Base-by-base conservation (phyloP, 1,140 invertebrate genomes). In the fruit fly (Drosophila melanogaster) region DNA sequence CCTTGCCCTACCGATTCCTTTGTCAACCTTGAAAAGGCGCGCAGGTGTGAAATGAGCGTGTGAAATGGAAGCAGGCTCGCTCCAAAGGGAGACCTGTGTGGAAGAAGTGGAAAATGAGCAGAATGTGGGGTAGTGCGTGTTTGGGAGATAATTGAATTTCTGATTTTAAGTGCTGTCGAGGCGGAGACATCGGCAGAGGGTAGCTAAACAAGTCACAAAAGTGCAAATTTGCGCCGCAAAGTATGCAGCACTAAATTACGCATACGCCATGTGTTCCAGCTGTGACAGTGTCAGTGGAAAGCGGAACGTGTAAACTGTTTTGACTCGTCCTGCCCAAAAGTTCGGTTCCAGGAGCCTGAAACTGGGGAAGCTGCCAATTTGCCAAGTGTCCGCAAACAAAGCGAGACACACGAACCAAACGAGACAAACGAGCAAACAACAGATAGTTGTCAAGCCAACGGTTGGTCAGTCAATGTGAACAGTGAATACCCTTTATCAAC, bases 191-290 rank as follows among this genome's bases (percentile, higher is more conserved):
- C 51, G 60, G 38, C 53, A 26, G 35, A 44, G 49, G 30, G 43
- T 4, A 24, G 35, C 81, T 84, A 85, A 85, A 85, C 80, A 85
- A 84, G 80, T 87, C 83, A 81, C 81, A 87, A 87, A 86, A 86
- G 81, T 86, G 81, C 81, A 76, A 86, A 87, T 87, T 87, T 76
- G 83, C 44, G 78, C 57, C 83, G 55, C 73, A 87, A 81, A 87
- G 81, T 87, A 81, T 86, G 84, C 83, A 76, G 71, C 83, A 87
- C 83, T 86, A 79, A 86, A 86, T 86, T 87, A 87, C 83, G 83
- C 83, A 86, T 86, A 86, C 83, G 83, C 79, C 83, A 79, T 64
- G 83, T 87, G 75, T 51, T 41, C 60, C 56, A 10, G 17, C 59
- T 1, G 17, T 43, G 17, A 14, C 35, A 57, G 43, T 54, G 50